Evolutionary conservation across 53 echinoderm and acorn worm genomes (phyloP).

Genomic region (Antedon mediterranea): DNA sequence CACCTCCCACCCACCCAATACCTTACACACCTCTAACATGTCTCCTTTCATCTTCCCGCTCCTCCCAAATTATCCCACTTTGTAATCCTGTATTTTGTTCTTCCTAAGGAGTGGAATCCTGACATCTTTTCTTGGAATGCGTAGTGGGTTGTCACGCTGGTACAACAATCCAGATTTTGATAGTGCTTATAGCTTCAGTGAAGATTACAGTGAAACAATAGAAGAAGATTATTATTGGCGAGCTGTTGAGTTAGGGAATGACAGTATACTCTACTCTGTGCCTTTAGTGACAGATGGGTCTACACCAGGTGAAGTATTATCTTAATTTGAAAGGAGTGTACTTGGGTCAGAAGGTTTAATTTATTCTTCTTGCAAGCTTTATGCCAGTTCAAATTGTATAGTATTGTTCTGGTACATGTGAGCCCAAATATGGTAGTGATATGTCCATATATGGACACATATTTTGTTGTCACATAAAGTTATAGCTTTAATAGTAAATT

Average conservation of each 20-base stretch:
- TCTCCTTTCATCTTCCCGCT: too few relatives aligned
- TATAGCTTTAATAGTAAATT: too few relatives aligned
- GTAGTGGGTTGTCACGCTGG: conserved; percentile 49
- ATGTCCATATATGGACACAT: too few relatives aligned
- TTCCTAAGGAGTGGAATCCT: conserved; percentile 28
- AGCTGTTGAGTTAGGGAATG: conserved; percentile 28
- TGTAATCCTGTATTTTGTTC: not conserved
- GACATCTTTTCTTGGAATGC: conserved; percentile 58
- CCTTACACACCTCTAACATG: not conserved
- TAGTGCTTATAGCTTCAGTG: conserved; percentile 8
- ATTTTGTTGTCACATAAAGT: too few relatives aligned
- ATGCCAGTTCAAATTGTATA: too few relatives aligned
- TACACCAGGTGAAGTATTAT: not conserved
- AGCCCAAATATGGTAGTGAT: too few relatives aligned
- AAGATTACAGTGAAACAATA: conserved; percentile 36
- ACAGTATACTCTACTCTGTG: conserved; percentile 56
- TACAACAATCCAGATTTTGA: conserved; percentile 32
- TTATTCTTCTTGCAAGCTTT: too few relatives aligned
- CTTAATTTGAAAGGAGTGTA: too few relatives aligned
- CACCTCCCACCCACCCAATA: too few relatives aligned
- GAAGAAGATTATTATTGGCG: conserved; percentile 69
- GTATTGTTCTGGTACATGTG: too few relatives aligned
- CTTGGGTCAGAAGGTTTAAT: too few relatives aligned
- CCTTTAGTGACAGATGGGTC: conserved; percentile 13
- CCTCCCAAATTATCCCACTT: not conserved